A percentile compares a stretch with the other conserved stretches of the same genome.
These are phyloP conservation scores for Microplitis demolitor DNA, from an alignment of 1,140 invertebrate genomes.

Conservation along the genomic window DNA sequence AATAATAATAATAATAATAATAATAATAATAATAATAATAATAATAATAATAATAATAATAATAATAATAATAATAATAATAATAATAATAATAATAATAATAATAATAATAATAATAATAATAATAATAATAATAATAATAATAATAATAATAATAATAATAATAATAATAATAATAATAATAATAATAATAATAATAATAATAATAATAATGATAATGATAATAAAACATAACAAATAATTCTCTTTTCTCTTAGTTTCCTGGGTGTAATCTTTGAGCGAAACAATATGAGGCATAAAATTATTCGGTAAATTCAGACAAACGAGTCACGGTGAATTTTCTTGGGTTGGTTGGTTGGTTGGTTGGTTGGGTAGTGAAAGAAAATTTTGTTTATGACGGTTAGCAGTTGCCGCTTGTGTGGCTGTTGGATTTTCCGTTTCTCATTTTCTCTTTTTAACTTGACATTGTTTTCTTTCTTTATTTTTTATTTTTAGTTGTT, in stretches of 20 bases:
- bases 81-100: too few relatives aligned
- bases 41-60: too few relatives aligned
- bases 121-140: too few relatives aligned
- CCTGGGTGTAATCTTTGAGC: background rate
- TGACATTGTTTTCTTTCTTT: conserved; percentile 18
- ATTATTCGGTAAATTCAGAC: conserved; percentile 19
- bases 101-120: too few relatives aligned
- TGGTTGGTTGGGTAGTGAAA: conserved; percentile 1
- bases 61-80: too few relatives aligned
- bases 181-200: too few relatives aligned
- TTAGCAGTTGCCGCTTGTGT: background rate
- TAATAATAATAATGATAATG: too few relatives aligned
- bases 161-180: too few relatives aligned
- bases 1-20: too few relatives aligned
- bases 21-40: too few relatives aligned
- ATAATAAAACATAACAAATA: background rate
- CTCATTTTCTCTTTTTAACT: conserved; percentile 11
- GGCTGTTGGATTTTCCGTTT: background rate
- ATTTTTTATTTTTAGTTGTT: conserved; percentile 4
- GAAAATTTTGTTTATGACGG: conserved; percentile 25
- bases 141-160: too few relatives aligned
- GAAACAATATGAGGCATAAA: conserved; percentile 12
- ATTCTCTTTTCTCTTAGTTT: background rate
- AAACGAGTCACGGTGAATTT: conserved; percentile 14
- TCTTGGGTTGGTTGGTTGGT: background rate